These are phyloP conservation scores for Drosophila tanythrix DNA, from an alignment of 2,888 invertebrate genomes.

Conservation along the genomic window DNA sequence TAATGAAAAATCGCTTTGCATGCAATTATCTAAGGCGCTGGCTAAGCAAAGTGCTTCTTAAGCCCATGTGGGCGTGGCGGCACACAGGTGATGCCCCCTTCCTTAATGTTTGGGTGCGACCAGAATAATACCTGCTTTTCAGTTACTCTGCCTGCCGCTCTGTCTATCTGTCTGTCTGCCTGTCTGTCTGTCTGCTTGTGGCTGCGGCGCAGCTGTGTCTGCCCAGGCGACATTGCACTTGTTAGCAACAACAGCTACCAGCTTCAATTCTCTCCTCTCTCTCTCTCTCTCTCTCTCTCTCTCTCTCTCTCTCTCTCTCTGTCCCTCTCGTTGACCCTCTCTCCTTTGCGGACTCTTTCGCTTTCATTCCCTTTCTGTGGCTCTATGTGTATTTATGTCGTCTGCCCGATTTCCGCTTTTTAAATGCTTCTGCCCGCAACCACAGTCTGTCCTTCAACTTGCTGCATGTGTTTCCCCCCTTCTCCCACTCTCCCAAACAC, in stretches of 20 bases:
- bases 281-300: not conserved
- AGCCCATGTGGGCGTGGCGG: constrained; percentile 25
- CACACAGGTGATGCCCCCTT: constrained; percentile 6
- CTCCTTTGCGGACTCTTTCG: not conserved
- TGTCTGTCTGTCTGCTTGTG: constrained; percentile 2
- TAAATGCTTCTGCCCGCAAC: constrained; percentile 67
- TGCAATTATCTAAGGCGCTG: constrained; percentile 44
- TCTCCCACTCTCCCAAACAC: constrained; percentile 4
- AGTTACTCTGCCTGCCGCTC: not conserved
- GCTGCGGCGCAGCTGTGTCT: constrained; percentile 1
- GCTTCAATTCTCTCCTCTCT: not conserved
- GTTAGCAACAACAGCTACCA: constrained; percentile 22
- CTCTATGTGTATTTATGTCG: constrained; percentile 64
- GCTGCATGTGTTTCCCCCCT: not conserved
- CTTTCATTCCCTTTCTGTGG: constrained; percentile 17
- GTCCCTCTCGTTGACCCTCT: not conserved
- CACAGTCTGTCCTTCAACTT: constrained; percentile 54
- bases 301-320: not conserved
- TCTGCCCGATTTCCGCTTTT: constrained; percentile 79
- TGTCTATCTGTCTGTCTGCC: constrained; percentile 6
- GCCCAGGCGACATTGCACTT: constrained; percentile 37
- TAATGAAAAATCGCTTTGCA: constrained; percentile 35
- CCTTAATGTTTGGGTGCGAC: constrained; percentile 24
- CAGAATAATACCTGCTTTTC: not conserved
- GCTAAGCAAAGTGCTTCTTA: constrained; percentile 6